Base-by-base conservation (phyloP, 2,888 invertebrate species). In the Eilema depressum region DNA sequence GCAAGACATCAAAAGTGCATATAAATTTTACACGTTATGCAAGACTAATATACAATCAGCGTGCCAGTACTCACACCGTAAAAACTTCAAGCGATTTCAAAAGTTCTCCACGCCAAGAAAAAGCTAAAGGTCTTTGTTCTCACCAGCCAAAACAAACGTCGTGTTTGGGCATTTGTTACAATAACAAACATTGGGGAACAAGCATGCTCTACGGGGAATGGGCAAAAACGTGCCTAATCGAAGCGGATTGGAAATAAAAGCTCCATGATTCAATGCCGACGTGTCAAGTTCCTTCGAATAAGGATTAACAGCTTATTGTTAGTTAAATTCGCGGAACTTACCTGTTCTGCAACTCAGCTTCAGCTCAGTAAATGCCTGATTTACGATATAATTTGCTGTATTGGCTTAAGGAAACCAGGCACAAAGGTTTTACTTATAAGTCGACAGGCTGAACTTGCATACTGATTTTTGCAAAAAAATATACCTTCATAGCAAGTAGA, bases 81-180 rank as follows among this genome's bases (percentile, higher is more conserved):
- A 91, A 92, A 93, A 91, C 89, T 91, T 91, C 86, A 88, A 91
- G 90, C 86, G 81, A 85, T 86, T 86, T 87, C 84, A 86, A 33
- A 88, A 88, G 85, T 87, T 83, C 77, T 80, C 79, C 80, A 82
- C 84, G 87, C 83, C 82, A 84, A 86, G 88, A 86, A 89, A 90
- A 88, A 89, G 82, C 85, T 85, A 86, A 90, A 89, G 86, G 86
- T 90, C 93, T 93, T 94, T 94, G 94, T 95, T 94, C 92, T 91
- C 83, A 79, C 85, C 86, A 93, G 94, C 91, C 94, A 94, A 94
- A 95, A 94, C 94, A 94, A 91, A 91, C 89, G 86, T 80, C 81
- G 82, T 91, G 93, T 93, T 93, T 92, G 90, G 89, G 89, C 88
- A 87, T 90, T 92, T 88, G 89, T 88, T 92, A 90, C 90, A 91